A percentile compares a stretch with the other conserved stretches of the same genome.
phyloP scores from a whole-genome alignment of 2,797 vertebrate genomes.

The Emys orbicularis region DNA sequence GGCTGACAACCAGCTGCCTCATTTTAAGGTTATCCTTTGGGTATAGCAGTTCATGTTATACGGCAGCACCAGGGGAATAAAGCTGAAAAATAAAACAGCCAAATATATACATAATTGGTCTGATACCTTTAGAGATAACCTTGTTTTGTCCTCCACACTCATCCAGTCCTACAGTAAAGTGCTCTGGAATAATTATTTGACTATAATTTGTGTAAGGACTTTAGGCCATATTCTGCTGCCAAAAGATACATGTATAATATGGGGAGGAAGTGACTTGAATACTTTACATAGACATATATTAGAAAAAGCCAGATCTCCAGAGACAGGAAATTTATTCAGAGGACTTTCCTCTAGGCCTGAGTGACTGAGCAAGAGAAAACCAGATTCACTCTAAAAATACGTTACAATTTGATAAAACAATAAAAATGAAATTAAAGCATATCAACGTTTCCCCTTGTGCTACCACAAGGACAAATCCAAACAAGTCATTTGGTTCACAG shows the following conservation, averaged over 20 bases:
- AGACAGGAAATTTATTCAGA: conserved; percentile 1
- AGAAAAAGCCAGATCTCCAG: neutral
- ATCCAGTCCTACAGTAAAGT: neutral
- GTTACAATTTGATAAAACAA: neutral
- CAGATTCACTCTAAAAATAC: conserved; percentile 34
- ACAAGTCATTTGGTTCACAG: neutral
- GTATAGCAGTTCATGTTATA: conserved; percentile 37
- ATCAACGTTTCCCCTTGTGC: neutral
- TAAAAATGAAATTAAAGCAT: neutral
- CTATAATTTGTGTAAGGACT: rapidly evolving
- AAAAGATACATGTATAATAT: neutral
- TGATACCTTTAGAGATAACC: neutral
- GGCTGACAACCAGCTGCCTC: conserved; percentile 44
- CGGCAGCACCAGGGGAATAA: conserved; percentile 47
- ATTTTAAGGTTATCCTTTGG: conserved; percentile 38
- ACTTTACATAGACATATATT: neutral
- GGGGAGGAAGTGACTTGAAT: neutral
- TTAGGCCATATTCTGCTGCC: neutral
- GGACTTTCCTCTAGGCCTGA: neutral
- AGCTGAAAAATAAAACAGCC: conserved; percentile 42
- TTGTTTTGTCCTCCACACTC: neutral
- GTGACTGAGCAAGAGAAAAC: neutral
- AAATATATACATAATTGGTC: conserved; percentile 40
- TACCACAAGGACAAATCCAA: neutral
- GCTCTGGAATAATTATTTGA: neutral